phyloP scores from a whole-genome alignment of 2,888 invertebrate species.

The Ochropacha duplaris region DNA sequence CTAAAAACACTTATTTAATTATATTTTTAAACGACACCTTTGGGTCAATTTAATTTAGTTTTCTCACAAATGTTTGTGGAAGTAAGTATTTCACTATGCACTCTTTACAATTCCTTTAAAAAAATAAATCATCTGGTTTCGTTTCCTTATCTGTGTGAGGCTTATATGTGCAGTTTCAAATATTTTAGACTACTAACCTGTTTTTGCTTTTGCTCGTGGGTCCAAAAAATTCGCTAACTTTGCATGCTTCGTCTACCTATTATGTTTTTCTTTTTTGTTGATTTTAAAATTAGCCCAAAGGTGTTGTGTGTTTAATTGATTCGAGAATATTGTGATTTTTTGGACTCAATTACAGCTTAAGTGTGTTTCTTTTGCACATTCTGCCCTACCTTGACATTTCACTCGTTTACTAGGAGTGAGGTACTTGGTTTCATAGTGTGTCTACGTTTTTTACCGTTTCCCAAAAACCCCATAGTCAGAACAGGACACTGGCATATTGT shows the following conservation, averaged over 20 bases:
- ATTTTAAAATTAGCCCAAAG: slow-evolving; percentile 67
- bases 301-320: slow-evolving; percentile 64
- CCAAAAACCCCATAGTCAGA: slow-evolving; percentile 48
- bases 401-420: slow-evolving; percentile 68
- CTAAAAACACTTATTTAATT: slow-evolving; percentile 13
- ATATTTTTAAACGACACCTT: slow-evolving; percentile 67
- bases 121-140: slow-evolving; percentile 61
- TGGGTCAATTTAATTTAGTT: slow-evolving; percentile 58
- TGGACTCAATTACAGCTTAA: slow-evolving; percentile 74
- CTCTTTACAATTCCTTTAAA: slow-evolving; percentile 7
- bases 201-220: slow-evolving; percentile 62
- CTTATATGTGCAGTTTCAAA: slow-evolving; percentile 42
- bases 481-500: slow-evolving; percentile 63
- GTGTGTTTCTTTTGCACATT: slow-evolving; percentile 72
- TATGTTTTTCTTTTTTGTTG: slow-evolving; percentile 33
- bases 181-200: slow-evolving; percentile 53
- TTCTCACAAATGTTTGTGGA: slow-evolving; percentile 29
- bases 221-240: slow-evolving; percentile 71
- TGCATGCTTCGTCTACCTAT: slow-evolving; percentile 57
- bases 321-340: slow-evolving; percentile 56
- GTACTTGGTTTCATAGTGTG: slow-evolving; percentile 61
- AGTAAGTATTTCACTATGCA: slow-evolving; percentile 54
- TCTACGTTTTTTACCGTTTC: slow-evolving; percentile 40
- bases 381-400: slow-evolving; percentile 80
- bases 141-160: slow-evolving; percentile 60